Conservation (phyloP, 2,888 invertebrate species). For the Sialis lutaria region DNA sequence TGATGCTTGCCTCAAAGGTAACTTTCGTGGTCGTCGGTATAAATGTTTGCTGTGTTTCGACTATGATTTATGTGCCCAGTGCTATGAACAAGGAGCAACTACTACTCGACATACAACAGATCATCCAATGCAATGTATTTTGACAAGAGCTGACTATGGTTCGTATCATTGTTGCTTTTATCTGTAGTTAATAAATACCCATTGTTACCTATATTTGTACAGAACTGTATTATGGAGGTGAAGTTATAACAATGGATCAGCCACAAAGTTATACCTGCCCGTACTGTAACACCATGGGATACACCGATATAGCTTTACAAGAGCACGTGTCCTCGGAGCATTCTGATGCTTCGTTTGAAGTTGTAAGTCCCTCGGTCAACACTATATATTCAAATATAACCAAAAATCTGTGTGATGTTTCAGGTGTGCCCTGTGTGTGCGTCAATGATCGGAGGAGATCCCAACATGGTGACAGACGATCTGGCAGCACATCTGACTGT, state of each 20-base stretch:
- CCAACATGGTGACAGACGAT: constrained; percentile 95
- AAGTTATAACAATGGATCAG: constrained; percentile 77
- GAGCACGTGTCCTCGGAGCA: constrained; percentile 86
- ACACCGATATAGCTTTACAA: constrained; percentile 79
- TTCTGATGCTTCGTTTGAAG: constrained; percentile 80
- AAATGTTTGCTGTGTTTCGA: constrained; percentile 99
- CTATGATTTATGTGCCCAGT: constrained; percentile 94
- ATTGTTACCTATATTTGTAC: constrained; percentile 16
- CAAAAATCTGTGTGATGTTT: constrained; percentile 1
- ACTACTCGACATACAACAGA: constrained; percentile 86
- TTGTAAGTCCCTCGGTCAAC: constrained; percentile 32
- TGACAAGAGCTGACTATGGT: constrained; percentile 94
- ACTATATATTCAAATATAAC: neutral
- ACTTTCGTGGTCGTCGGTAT: constrained; percentile 93
- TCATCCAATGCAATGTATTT: constrained; percentile 98
- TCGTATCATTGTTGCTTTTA: constrained; percentile 16
- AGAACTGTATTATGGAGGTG: constrained; percentile 94
- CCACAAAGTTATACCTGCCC: constrained; percentile 96
- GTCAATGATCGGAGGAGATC: constrained; percentile 89
- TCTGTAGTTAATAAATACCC: neutral
- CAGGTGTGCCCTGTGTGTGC: constrained; percentile 82
- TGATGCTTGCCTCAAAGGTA: constrained; percentile 96
- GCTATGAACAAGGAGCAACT: constrained; percentile 83
- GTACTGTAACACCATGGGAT: constrained; percentile 92
- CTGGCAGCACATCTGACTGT: constrained; percentile 89